Evolutionary conservation across 2,797 vertebrate genomes (phyloP).

Genomic region (Gila robusta): DNA sequence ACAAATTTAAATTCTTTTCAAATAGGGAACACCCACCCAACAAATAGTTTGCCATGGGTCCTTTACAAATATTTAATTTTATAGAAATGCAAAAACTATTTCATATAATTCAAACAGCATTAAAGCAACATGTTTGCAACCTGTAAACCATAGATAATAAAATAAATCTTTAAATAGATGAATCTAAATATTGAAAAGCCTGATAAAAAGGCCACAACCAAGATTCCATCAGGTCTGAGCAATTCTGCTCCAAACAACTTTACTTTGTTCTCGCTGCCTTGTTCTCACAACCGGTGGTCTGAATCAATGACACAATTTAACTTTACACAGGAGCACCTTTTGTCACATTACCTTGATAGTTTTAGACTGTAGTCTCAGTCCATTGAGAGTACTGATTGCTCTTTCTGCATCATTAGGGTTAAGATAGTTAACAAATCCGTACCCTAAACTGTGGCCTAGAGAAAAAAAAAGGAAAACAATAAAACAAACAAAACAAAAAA

Average conservation of each 20-base stretch:
- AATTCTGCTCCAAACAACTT: conserved; percentile 16
- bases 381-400: conserved; percentile 99
- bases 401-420: conserved; percentile 99
- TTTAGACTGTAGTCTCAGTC: conserved; percentile 99
- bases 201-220: conserved; percentile 26
- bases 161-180: background rate
- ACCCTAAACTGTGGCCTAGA: conserved; percentile 93
- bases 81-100: background rate
- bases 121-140: background rate
- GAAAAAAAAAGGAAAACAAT: conserved; percentile 77
- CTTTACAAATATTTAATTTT: background rate
- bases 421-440: conserved; percentile 99
- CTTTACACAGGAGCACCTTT: conserved; percentile 81
- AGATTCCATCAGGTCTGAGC: background rate
- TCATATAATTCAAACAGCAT: background rate
- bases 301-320: conserved; percentile 72
- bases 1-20: background rate
- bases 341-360: conserved; percentile 98
- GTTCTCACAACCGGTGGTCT: conserved; percentile 20
- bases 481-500: conserved; percentile 68
- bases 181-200: conserved; percentile 11
- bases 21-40: background rate
- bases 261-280: conserved; percentile 14
- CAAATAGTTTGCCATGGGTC: background rate
- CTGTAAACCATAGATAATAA: background rate